Evolutionary conservation across 2,797 vertebrate genomes (phyloP), one percentile per base, ranked within the genome.

Genomic region (Syndactyla subalaris): DNA sequence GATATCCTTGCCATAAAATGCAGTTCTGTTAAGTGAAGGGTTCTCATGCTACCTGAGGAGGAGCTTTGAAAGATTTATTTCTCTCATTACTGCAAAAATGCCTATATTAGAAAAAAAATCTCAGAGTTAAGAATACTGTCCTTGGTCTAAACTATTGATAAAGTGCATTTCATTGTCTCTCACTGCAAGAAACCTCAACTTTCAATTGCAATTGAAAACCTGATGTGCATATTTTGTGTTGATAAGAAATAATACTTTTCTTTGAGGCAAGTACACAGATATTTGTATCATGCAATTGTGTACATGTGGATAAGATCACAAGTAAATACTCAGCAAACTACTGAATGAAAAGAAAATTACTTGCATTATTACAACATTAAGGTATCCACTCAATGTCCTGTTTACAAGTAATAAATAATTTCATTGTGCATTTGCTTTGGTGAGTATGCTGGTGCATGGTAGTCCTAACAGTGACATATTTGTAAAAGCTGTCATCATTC

Each of bases 1-100:
- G 99, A 99, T 99, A 99, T 99, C 99, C 99, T 99, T 99, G 97
- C 51, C 32, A 32, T 51, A 54, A 67, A 89, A 95, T 78, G 27
- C 54, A 34, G 20, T 62, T 66, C 62, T 92, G 51, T 96, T 94
- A 91, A 80, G 39, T 89, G 9, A 68, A 76, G 11, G 10, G 27
- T 55, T 68, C 27, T 89, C 38, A 23, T 52, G 36, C 26, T 88
- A 15, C 51, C 43, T 75, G 45, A 85, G 46, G 76, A 88, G 48
- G 49, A 41, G 16, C 22, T 80, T 51, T 10, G 22, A 81, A 74
- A 27, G 48, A 49, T 3, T 48, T 92, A 11, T 72, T 41, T 79
- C 18, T 62, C 20, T 85, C 34, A 8, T 82, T 81, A 32, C 24
- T 78, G 57, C 13, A 62, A 45, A 93, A 95, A 74, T 67, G 7